These are phyloP conservation scores for Hipposideros larvatus DNA, from an alignment of 2,797 vertebrate genomes.

Conservation along the genomic window DNA sequence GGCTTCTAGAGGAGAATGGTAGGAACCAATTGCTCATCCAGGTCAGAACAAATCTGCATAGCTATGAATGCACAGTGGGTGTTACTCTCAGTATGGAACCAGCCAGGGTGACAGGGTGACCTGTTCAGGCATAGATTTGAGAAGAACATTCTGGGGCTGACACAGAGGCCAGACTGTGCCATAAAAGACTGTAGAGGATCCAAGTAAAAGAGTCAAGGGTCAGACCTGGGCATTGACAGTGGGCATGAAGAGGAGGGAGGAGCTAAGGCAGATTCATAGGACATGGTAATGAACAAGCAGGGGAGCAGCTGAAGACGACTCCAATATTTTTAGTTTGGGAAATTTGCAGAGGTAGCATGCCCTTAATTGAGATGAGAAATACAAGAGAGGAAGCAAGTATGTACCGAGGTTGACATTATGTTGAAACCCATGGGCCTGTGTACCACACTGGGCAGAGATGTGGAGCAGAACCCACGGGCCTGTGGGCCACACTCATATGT, in stretches of 20 bases:
- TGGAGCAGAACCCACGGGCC: fast-evolving
- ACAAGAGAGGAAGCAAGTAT: not conserved
- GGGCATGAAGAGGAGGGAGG: too few relatives aligned
- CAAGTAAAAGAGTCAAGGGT: not conserved
- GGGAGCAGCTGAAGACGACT: not conserved
- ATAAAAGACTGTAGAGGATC: not conserved
- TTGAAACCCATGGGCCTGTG: not conserved
- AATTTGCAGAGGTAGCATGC: not conserved
- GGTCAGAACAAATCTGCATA: not conserved
- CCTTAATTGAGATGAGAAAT: not conserved
- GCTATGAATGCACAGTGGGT: not conserved
- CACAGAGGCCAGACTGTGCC: not conserved
- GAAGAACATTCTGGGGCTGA: not conserved
- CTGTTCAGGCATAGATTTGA: not conserved
- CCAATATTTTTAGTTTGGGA: not conserved
- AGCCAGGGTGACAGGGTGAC: not conserved
- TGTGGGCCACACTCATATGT: not conserved
- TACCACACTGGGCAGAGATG: not conserved
- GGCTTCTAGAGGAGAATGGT: not conserved
- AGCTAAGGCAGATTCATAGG: not conserved
- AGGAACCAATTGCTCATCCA: not conserved
- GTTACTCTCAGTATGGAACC: not conserved
- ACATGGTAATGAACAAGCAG: not conserved
- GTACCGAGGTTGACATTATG: not conserved
- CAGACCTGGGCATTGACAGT: not conserved